Percentiles rank a stretch among this genome's conserved stretches.
phyloP scores from a whole-genome alignment of 2,797 vertebrate species.

The Siniperca scherzeri region DNA sequence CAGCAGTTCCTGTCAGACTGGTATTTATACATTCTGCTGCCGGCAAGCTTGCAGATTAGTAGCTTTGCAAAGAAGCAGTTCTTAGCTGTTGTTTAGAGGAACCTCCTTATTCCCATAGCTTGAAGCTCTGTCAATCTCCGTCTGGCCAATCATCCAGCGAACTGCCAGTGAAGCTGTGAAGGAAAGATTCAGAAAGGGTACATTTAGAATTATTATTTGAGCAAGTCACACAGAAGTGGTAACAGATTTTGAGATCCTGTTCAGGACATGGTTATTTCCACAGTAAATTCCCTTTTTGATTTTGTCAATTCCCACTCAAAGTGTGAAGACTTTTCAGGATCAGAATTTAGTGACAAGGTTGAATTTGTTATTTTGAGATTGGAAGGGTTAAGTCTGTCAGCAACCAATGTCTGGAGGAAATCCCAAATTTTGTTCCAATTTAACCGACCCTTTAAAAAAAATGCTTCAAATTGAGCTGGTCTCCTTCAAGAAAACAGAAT shows the following conservation, averaged over 20 bases:
- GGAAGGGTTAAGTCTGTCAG: not conserved
- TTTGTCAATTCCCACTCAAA: not conserved
- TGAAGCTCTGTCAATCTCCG: slow-evolving; percentile 94
- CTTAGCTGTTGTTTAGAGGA: slow-evolving; percentile 84
- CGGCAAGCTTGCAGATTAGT: slow-evolving; percentile 51
- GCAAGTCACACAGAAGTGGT: not conserved
- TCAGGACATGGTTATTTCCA: slow-evolving; percentile 29
- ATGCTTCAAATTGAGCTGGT: not conserved
- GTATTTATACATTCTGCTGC: not conserved
- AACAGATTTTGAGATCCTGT: slow-evolving; percentile 2
- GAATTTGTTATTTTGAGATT: slow-evolving; percentile 11
- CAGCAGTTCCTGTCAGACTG: not conserved
- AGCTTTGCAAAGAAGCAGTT: slow-evolving; percentile 31
- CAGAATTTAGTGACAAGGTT: not conserved
- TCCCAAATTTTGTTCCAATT: not conserved
- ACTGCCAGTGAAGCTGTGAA: slow-evolving; percentile 90
- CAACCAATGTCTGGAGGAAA: not conserved
- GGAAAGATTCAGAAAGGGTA: slow-evolving; percentile 20
- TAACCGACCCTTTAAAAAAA: not conserved
- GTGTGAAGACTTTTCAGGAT: not conserved
- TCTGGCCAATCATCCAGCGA: slow-evolving; percentile 97
- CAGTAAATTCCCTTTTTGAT: slow-evolving; percentile 24
- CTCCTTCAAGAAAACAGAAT: not conserved
- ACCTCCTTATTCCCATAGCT: slow-evolving; percentile 90
- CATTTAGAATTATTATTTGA: slow-evolving; percentile 11